Conservation (phyloP, 2,113 vertebrate species). For the Semnopithecus entellus region DNA sequence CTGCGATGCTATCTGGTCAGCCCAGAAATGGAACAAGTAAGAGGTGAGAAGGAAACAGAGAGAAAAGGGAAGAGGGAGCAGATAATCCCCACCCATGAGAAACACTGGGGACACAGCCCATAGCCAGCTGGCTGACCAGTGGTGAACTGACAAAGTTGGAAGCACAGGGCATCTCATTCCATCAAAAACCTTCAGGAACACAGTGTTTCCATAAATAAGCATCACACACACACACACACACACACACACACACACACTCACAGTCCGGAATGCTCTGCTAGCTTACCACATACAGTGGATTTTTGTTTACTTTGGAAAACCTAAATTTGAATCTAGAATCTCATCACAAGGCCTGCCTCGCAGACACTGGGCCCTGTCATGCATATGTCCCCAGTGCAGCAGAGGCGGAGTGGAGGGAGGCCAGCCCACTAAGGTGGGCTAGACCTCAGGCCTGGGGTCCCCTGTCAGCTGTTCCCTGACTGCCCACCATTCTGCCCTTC, state of each 20-base stretch:
- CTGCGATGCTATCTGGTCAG: background rate
- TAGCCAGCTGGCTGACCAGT: background rate
- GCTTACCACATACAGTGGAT: background rate
- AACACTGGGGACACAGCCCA: background rate
- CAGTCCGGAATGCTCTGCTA: background rate
- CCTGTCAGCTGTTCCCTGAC: background rate
- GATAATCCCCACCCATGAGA: background rate
- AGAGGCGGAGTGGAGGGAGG: background rate
- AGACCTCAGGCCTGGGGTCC: background rate
- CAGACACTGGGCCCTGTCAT: background rate
- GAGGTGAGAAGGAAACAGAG: background rate
- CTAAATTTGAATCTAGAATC: background rate
- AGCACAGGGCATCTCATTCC: background rate
- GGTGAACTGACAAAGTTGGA: background rate
- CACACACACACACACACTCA: background rate
- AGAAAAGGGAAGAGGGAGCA: background rate
- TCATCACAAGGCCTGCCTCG: background rate
- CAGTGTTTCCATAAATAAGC: constrained; percentile 32
- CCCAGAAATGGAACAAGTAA: background rate
- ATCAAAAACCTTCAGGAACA: constrained; percentile 17
- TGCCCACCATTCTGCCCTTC: background rate
- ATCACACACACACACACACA: too few species aligned
- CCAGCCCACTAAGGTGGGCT: background rate
- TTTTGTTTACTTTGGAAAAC: constrained; percentile 46
- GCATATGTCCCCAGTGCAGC: background rate